Conservation (phyloP, 2,113 vertebrate genomes). For the Erpornis zantholeuca region DNA sequence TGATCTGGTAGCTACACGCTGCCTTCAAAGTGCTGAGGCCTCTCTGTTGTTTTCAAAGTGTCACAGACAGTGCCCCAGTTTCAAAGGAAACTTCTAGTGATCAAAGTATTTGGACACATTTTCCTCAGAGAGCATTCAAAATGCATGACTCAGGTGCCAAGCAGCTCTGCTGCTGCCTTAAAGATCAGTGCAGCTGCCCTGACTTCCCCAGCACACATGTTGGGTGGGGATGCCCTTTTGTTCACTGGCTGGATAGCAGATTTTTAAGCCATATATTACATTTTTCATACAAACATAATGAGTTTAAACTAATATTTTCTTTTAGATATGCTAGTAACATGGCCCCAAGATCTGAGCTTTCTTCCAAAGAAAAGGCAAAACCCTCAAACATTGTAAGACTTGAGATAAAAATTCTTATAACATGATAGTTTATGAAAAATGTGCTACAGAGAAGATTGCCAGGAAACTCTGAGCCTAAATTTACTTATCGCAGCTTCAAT, state of each 20-base stretch:
- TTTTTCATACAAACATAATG: background rate
- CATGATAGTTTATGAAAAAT: background rate
- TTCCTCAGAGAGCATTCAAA: background rate
- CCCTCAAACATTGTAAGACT: background rate
- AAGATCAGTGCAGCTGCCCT: background rate
- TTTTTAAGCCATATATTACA: background rate
- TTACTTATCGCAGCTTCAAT: slow-evolving; percentile 2
- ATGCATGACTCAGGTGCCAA: background rate
- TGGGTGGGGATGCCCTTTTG: background rate
- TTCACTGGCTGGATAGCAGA: background rate
- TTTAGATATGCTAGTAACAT: background rate
- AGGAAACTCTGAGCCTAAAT: background rate
- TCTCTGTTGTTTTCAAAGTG: background rate
- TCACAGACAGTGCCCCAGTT: background rate
- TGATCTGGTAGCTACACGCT: accelerated
- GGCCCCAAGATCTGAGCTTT: background rate
- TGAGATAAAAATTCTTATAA: background rate
- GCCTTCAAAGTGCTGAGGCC: background rate
- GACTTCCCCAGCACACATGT: background rate
- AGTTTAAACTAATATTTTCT: background rate
- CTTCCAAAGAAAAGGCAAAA: background rate
- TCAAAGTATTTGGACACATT: background rate
- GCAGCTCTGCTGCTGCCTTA: background rate
- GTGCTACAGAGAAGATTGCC: background rate
- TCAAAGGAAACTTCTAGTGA: background rate